Evolutionary conservation across 2,888 invertebrate species (phyloP).

Genomic region (Megamerina dolium): DNA sequence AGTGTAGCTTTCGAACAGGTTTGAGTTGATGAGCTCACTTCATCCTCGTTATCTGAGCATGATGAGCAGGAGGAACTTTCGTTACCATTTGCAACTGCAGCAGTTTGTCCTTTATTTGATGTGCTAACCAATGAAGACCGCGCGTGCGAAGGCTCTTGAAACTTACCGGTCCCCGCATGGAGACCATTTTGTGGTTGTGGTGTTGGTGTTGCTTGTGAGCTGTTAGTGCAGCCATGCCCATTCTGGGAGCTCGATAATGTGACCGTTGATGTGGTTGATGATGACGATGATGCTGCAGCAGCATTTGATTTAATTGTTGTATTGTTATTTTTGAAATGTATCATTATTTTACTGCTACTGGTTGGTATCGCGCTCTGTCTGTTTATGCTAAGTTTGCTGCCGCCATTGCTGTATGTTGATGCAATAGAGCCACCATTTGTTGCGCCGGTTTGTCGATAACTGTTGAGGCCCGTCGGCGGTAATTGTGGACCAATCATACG

Average conservation of each 20-base stretch:
- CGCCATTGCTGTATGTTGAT: slow-evolving; percentile 17
- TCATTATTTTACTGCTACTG: slow-evolving; percentile 43
- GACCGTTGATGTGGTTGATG: slow-evolving; percentile 20
- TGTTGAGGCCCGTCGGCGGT: slow-evolving; percentile 26
- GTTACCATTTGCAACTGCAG: slow-evolving; percentile 30
- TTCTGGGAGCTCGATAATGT: slow-evolving; percentile 15
- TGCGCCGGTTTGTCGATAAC: no score
- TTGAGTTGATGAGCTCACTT: slow-evolving; percentile 26
- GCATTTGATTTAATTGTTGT: slow-evolving; percentile 20
- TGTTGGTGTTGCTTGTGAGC: slow-evolving; percentile 18
- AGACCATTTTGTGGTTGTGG: slow-evolving; percentile 27
- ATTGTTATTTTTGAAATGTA: slow-evolving; percentile 49
- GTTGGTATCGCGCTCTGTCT: slow-evolving; percentile 10
- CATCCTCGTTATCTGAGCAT: slow-evolving; percentile 25
- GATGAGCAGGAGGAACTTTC: slow-evolving; percentile 35
- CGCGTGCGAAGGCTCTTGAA: slow-evolving; percentile 34
- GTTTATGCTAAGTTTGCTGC: slow-evolving; percentile 47
- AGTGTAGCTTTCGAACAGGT: slow-evolving; percentile 30
- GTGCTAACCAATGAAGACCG: slow-evolving; percentile 32
- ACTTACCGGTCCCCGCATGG: slow-evolving; percentile 30
- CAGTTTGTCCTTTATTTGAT: slow-evolving; percentile 32
- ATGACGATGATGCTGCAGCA: slow-evolving; percentile 27
- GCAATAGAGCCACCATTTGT: slow-evolving; percentile 4
- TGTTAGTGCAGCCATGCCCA: slow-evolving; percentile 16
- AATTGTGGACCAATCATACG: slow-evolving; percentile 42